phyloP scores from a whole-genome alignment of 37 sponge, comb jelly and placozoan genomes.

The Sycon ciliatum region DNA sequence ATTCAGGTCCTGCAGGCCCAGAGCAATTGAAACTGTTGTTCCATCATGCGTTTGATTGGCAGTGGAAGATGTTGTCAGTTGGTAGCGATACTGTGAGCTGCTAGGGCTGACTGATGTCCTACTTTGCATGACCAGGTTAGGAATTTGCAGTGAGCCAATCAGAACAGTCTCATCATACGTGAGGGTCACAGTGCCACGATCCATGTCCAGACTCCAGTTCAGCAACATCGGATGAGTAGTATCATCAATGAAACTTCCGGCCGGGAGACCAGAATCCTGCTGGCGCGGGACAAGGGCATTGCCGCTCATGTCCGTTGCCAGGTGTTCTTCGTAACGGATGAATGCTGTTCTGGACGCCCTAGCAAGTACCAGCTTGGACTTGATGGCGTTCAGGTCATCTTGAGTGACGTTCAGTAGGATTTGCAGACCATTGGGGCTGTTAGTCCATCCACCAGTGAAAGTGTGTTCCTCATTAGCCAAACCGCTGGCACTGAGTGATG shows the following conservation, averaged over 20 bases:
- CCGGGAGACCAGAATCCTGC: slow-evolving; percentile 40
- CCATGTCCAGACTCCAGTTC: slow-evolving; percentile 54
- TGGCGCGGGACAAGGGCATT: slow-evolving; percentile 26
- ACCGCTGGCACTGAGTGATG: not conserved
- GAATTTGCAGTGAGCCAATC: slow-evolving; percentile 35
- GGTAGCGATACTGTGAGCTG: too few species aligned
- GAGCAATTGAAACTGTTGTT: too few species aligned
- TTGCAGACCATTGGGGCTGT: slow-evolving; percentile 1
- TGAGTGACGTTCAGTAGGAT: slow-evolving; percentile 1
- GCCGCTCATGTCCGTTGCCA: slow-evolving; percentile 49
- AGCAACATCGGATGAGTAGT: slow-evolving; percentile 32
- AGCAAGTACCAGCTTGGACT: slow-evolving; percentile 45
- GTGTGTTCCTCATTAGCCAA: not conserved
- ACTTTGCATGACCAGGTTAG: slow-evolving; percentile 41
- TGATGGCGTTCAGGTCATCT: slow-evolving; percentile 43
- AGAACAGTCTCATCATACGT: slow-evolving; percentile 70
- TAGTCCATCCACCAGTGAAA: not conserved
- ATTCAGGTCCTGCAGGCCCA: too few species aligned
- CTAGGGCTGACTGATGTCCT: too few species aligned
- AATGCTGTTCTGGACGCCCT: slow-evolving; percentile 40
- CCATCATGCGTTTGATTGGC: too few species aligned
- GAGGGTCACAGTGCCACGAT: slow-evolving; percentile 40
- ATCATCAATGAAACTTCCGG: slow-evolving; percentile 33
- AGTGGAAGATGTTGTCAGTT: too few species aligned
- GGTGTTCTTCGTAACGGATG: slow-evolving; percentile 20